Evolutionary conservation across 2,797 vertebrate genomes (phyloP).

Genomic region (Cynopterus sphinx): DNA sequence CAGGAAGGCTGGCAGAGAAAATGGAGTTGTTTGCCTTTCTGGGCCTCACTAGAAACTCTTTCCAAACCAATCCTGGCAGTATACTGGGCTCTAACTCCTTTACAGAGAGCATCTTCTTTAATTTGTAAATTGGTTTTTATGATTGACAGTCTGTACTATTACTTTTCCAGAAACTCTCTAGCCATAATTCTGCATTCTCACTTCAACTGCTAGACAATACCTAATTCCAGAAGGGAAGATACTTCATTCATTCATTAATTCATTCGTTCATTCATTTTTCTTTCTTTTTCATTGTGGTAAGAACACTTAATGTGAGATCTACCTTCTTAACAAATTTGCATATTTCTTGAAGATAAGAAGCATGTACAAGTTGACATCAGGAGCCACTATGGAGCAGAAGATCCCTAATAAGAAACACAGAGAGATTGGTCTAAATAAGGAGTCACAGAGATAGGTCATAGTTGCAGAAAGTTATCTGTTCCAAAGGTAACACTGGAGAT

Average conservation of each 20-base stretch:
- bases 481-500: background rate
- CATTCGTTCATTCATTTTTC: background rate
- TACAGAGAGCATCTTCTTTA: conserved; percentile 12
- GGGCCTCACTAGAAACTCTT: background rate
- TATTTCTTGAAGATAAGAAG: conserved; percentile 48
- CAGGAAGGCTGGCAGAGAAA: conserved; percentile 24
- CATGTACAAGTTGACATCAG: background rate
- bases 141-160: conserved; percentile 34
- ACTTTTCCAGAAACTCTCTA: conserved; percentile 52
- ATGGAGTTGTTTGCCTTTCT: conserved; percentile 28
- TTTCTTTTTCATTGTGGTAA: background rate
- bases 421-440: background rate
- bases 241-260: background rate
- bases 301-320: background rate
- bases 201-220: conserved; percentile 25
- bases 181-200: background rate
- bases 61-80: background rate
- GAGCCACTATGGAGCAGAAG: background rate
- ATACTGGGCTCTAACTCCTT: conserved; percentile 38
- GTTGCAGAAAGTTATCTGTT: conserved; percentile 11
- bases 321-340: background rate
- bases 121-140: conserved; percentile 64
- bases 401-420: background rate
- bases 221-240: background rate
- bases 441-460: background rate